Conservation (phyloP, 2,113 vertebrate genomes). For the Pseudorhombus dupliciocellatus region DNA sequence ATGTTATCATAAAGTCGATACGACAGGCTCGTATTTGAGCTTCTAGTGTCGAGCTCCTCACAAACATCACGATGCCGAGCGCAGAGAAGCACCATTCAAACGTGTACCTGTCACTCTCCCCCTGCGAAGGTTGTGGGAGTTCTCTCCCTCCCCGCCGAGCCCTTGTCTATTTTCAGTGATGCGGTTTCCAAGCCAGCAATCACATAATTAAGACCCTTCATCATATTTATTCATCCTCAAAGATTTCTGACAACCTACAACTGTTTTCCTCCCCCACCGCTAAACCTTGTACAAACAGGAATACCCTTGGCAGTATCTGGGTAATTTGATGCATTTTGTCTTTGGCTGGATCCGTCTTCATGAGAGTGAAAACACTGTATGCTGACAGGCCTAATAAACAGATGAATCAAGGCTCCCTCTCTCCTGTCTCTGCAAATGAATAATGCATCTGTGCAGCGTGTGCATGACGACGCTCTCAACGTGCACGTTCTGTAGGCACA, state of each 20-base stretch:
- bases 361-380: slow-evolving; percentile 34
- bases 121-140: slow-evolving; percentile 70
- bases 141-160: slow-evolving; percentile 61
- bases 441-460: slow-evolving; percentile 1
- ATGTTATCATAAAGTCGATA: background rate
- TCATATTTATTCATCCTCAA: slow-evolving; percentile 78
- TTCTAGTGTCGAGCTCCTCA: slow-evolving; percentile 34
- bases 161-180: slow-evolving; percentile 78
- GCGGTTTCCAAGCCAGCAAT: slow-evolving; percentile 76
- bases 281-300: slow-evolving; percentile 72
- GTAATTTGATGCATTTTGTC: slow-evolving; percentile 59
- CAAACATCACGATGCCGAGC: slow-evolving; percentile 31
- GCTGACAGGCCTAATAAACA: slow-evolving; percentile 38
- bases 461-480: slow-evolving; percentile 45
- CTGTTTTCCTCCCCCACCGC: slow-evolving; percentile 71
- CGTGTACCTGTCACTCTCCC: slow-evolving; percentile 68
- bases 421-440: slow-evolving; percentile 17
- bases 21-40: background rate
- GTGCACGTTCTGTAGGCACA: slow-evolving; percentile 6
- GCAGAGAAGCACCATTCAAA: slow-evolving; percentile 38
- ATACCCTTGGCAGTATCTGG: slow-evolving; percentile 60
- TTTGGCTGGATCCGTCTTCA: slow-evolving; percentile 51
- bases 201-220: slow-evolving; percentile 79
- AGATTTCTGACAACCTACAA: slow-evolving; percentile 77
- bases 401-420: slow-evolving; percentile 27